phyloP scores from a whole-genome alignment of 1,140 invertebrate species.

The Muscidifurax raptorellus region DNA sequence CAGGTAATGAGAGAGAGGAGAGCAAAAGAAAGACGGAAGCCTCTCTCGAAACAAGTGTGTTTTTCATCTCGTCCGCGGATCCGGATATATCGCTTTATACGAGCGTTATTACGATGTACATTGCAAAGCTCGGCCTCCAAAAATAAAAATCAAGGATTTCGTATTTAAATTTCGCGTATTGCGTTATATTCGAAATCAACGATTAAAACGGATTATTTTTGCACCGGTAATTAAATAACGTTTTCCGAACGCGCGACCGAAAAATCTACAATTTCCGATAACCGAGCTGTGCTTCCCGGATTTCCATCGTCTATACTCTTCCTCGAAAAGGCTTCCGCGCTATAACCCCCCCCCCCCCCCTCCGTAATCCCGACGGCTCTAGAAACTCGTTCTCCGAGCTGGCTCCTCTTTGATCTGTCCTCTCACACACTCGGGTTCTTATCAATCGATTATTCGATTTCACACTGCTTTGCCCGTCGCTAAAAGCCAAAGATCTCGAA shows the following conservation, averaged over 20 bases:
- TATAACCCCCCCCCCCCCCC: background rate
- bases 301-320: no score
- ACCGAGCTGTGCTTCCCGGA: no score
- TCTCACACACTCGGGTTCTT: background rate
- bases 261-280: background rate
- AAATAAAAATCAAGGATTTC: no score
- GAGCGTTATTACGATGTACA: conserved; percentile 47
- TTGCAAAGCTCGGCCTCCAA: background rate
- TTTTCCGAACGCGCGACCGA: background rate
- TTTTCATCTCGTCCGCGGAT: conserved; percentile 44
- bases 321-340: background rate
- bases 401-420: background rate
- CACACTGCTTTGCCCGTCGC: background rate
- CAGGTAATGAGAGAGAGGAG: conserved; percentile 11
- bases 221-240: conserved; percentile 15
- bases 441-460: conserved; percentile 12
- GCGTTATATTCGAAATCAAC: no score
- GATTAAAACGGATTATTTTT: no score
- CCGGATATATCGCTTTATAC: conserved; percentile 46
- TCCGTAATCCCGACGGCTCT: background rate
- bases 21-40: conserved; percentile 43
- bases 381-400: background rate
- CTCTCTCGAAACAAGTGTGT: conserved; percentile 33
- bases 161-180: no score
- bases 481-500: conserved; percentile 7